phyloP scores from a whole-genome alignment of 2,888 invertebrate genomes.

The Idaea biselata region DNA sequence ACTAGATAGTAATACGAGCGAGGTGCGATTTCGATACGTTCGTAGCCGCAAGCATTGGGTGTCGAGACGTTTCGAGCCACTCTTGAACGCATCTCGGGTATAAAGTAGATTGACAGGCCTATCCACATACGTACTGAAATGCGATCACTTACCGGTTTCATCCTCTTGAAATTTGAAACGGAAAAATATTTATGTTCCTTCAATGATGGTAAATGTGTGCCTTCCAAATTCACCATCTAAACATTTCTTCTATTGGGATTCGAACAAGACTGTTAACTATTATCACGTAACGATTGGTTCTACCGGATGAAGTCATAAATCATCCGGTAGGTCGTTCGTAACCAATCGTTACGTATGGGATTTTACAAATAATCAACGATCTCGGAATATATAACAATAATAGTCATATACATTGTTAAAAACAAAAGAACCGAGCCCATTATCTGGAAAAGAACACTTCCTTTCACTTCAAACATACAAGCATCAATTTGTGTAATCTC shows the following conservation, averaged over 20 bases:
- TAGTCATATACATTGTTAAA: slow-evolving; percentile 47
- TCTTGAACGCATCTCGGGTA: slow-evolving; percentile 46
- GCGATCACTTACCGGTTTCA: slow-evolving; percentile 37
- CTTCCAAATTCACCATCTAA: too few relatives aligned
- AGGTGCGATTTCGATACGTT: slow-evolving; percentile 55
- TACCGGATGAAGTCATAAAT: slow-evolving; percentile 4
- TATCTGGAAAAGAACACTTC: slow-evolving; percentile 57
- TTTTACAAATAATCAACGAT: background rate
- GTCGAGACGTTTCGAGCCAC: slow-evolving; percentile 30
- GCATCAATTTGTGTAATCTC: slow-evolving; percentile 65
- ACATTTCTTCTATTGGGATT: background rate
- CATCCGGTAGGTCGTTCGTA: background rate
- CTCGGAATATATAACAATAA: slow-evolving; percentile 13
- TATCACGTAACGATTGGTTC: too few relatives aligned
- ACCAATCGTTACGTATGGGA: slow-evolving; percentile 15
- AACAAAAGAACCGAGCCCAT: slow-evolving; percentile 53
- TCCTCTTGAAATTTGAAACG: slow-evolving; percentile 19
- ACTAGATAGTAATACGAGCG: slow-evolving; percentile 47
- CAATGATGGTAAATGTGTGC: too few relatives aligned
- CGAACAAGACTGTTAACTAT: background rate
- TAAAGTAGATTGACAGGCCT: slow-evolving; percentile 50
- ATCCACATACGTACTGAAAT: slow-evolving; percentile 37
- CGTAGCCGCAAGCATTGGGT: slow-evolving; percentile 38
- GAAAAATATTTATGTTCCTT: slow-evolving; percentile 24
- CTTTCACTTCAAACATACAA: slow-evolving; percentile 64